Conservation (phyloP, 1,140 invertebrate species). For the Drosophila micromelanica region DNA sequence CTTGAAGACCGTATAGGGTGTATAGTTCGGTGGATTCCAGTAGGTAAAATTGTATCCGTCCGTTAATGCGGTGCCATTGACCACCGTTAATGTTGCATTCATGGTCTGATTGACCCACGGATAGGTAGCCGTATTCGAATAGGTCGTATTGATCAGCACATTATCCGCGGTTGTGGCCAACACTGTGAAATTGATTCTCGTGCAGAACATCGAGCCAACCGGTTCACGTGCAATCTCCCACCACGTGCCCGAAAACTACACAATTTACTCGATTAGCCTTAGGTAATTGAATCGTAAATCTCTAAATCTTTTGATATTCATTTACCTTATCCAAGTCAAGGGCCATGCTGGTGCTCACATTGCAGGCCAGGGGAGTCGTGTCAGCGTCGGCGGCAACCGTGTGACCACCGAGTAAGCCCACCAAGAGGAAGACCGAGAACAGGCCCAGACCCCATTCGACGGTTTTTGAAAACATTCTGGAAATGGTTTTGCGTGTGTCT, state of each 20-base stretch:
- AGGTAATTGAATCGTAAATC: too few relatives aligned
- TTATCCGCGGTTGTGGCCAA: slow-evolving; percentile 13
- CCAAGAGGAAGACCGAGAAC: slow-evolving; percentile 26
- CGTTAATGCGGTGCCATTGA: neutral
- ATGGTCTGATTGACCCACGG: slow-evolving; percentile 78
- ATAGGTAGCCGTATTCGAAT: slow-evolving; percentile 50
- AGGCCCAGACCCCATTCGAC: slow-evolving; percentile 8
- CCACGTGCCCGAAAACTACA: slow-evolving; percentile 66
- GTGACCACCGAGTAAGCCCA: slow-evolving; percentile 24
- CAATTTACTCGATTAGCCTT: neutral
- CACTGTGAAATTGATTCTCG: slow-evolving; percentile 60
- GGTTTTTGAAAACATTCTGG: slow-evolving; percentile 33
- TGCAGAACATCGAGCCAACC: slow-evolving; percentile 41
- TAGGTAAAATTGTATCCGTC: slow-evolving; percentile 60
- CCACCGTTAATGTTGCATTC: slow-evolving; percentile 56
- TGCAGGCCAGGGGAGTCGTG: neutral
- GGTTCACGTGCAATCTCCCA: slow-evolving; percentile 74
- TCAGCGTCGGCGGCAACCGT: slow-evolving; percentile 4
- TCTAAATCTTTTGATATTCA: neutral
- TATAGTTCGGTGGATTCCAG: slow-evolving; percentile 48
- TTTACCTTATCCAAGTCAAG: slow-evolving; percentile 48
- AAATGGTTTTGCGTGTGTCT: slow-evolving; percentile 37
- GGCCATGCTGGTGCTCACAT: slow-evolving; percentile 4
- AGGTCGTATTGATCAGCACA: slow-evolving; percentile 63
- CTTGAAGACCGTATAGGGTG: slow-evolving; percentile 50